Percentiles rank a stretch among this genome's conserved stretches.
Conservation (phyloP, 2,797 vertebrate genomes). For the Antennarius maculatus region DNA sequence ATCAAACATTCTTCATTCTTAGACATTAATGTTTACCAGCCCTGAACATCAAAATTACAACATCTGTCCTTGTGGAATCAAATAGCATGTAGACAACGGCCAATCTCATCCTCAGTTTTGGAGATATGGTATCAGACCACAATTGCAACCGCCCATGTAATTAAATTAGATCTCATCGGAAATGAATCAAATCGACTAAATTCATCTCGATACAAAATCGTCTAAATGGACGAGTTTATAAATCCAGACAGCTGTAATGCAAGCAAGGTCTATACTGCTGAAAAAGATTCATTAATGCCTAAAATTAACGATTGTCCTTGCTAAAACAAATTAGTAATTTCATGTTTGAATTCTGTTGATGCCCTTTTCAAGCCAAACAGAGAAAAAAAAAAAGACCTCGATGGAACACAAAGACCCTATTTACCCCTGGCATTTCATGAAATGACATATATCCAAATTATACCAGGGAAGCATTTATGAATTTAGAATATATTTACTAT, state of each 20-base stretch:
- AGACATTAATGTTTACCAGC: slow-evolving; percentile 20
- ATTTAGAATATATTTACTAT: slow-evolving; percentile 10
- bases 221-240: slow-evolving; percentile 23
- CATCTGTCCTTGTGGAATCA: slow-evolving; percentile 44
- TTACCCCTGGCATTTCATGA: slow-evolving; percentile 18
- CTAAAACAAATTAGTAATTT: slow-evolving; percentile 24
- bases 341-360: slow-evolving; percentile 15
- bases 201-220: slow-evolving; percentile 50
- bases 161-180: slow-evolving; percentile 52
- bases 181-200: slow-evolving; percentile 46
- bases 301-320: slow-evolving; percentile 19
- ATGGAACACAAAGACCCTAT: neutral
- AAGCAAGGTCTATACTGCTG: neutral
- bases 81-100: slow-evolving; percentile 22
- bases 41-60: slow-evolving; percentile 33
- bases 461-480: neutral
- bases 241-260: slow-evolving; percentile 15
- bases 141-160: slow-evolving; percentile 33
- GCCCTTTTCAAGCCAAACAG: slow-evolving; percentile 16
- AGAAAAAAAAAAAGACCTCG: neutral
- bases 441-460: slow-evolving; percentile 1
- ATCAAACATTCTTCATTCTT: slow-evolving; percentile 6
- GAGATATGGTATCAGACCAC: slow-evolving; percentile 38
- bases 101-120: slow-evolving; percentile 33
- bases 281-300: slow-evolving; percentile 21